phyloP scores from a whole-genome alignment of 1,140 invertebrate genomes.

The Trichoplusia ni region DNA sequence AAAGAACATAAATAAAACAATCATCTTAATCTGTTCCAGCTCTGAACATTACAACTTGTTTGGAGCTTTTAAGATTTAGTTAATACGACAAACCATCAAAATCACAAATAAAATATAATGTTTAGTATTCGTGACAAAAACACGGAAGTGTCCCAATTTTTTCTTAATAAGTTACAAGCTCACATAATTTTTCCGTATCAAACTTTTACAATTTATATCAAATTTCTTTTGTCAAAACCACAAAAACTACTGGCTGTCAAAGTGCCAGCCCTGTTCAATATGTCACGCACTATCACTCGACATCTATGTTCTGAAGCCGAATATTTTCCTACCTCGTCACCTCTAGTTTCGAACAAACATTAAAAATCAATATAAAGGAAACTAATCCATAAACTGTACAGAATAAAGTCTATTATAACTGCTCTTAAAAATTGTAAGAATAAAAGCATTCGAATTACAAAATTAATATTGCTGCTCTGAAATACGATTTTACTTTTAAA shows the following conservation, averaged over 20 bases:
- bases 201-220: background rate
- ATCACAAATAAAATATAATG: too few relatives aligned
- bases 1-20: too few relatives aligned
- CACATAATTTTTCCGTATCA: background rate
- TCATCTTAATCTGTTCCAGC: too few relatives aligned
- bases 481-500: conserved; percentile 17
- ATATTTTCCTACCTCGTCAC: conserved; percentile 51
- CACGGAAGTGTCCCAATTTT: background rate
- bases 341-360: conserved; percentile 27
- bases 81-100: too few relatives aligned
- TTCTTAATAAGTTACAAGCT: background rate
- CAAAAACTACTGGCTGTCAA: background rate
- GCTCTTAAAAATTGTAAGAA: conserved; percentile 22
- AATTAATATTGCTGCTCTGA: conserved; percentile 18
- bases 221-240: background rate
- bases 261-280: conserved; percentile 38
- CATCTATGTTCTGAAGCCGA: conserved; percentile 45
- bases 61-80: too few relatives aligned
- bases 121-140: too few relatives aligned
- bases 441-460: conserved; percentile 27
- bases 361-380: background rate
- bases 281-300: conserved; percentile 49
- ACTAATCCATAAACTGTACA: background rate
- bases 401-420: background rate
- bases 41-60: too few relatives aligned